Evolutionary conservation across 1,140 invertebrate species (phyloP), one percentile per base, ranked within the genome.

Genomic region (Bombus fervidus): DNA sequence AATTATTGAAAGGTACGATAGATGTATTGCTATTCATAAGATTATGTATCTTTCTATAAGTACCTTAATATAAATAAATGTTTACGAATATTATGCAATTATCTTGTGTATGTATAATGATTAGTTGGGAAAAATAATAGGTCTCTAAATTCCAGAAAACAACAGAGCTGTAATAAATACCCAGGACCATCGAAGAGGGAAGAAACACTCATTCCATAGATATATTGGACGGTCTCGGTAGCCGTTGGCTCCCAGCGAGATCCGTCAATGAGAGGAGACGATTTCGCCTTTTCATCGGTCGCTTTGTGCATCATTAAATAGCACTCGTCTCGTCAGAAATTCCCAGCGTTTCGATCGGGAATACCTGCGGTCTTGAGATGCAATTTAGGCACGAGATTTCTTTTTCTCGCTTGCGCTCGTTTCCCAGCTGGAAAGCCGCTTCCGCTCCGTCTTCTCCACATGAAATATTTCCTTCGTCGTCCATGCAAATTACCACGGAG

Each of bases 351-450:
- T 25, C 43, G 18, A n/a, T 34, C 25, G 28, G 15, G 76, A 84
- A 62, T 62, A 53, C 13, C 53, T 53, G 25, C 28, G 66, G 8
- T 34, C 53, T 59, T 18, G 41, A 85, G 76, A 85, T 53, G 68
- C 83, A 80, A 85, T 85, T 85, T 80, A 39, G 53, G 39, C 76
- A 34, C 37, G n/a, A 59, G 76, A 72, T 39, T 80, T 80, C 83
- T 80, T 80, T 79, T 31, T 18, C 22, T 4, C 13, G 5, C 64
- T 4, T 8, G 25, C 15, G 12, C 1, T 2, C 6, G 8, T 59
- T 53, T 43, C 47, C 31, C 22, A 13, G 25, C 6, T 39, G 22
- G 62, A 25, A 57, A 69, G 28, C 62, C 41, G 9, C 28, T n/a
- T 25, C 10, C 72, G 41, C 18, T 53, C 34, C 41, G 41, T 43